Conservation (phyloP, 1,140 invertebrate species). For the Drosophila saltans region DNA sequence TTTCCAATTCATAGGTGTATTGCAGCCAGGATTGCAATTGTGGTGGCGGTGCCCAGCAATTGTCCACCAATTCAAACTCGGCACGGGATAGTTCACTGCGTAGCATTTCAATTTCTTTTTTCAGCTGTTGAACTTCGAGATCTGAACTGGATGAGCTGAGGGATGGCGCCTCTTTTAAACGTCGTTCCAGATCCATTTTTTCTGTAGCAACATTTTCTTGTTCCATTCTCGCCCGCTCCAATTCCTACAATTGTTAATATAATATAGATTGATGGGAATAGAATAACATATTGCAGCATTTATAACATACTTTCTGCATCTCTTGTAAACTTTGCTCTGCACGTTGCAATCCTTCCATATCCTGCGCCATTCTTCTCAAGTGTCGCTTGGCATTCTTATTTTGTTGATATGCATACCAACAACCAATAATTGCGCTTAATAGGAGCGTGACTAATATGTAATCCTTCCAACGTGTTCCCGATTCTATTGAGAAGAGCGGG, state of each 20-base stretch:
- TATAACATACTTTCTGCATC: constrained; percentile 88
- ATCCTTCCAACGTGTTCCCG: constrained; percentile 92
- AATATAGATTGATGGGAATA: not conserved
- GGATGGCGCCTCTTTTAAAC: constrained; percentile 87
- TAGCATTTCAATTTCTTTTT: constrained; percentile 93
- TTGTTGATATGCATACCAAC: constrained; percentile 95
- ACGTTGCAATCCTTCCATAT: constrained; percentile 95
- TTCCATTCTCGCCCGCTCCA: constrained; percentile 79
- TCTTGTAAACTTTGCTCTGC: constrained; percentile 94
- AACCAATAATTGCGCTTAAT: constrained; percentile 92
- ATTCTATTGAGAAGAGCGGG: constrained; percentile 52
- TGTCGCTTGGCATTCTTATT: constrained; percentile 94
- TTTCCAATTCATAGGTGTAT: constrained; percentile 96
- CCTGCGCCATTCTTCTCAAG: constrained; percentile 94
- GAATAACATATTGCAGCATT: not conserved
- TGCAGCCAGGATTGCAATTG: constrained; percentile 97
- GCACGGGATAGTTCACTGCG: constrained; percentile 92
- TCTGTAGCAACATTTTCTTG: constrained; percentile 91
- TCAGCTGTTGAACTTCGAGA: constrained; percentile 91
- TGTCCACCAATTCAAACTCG: constrained; percentile 94
- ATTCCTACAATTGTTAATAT: constrained; percentile 54
- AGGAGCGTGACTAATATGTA: constrained; percentile 92
- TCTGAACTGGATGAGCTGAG: constrained; percentile 90
- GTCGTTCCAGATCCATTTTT: constrained; percentile 91
- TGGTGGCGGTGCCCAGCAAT: constrained; percentile 92